Percentiles rank a stretch among this genome's conserved stretches.
Conservation (phyloP, 2,888 invertebrate genomes). For the Rhingia campestris region DNA sequence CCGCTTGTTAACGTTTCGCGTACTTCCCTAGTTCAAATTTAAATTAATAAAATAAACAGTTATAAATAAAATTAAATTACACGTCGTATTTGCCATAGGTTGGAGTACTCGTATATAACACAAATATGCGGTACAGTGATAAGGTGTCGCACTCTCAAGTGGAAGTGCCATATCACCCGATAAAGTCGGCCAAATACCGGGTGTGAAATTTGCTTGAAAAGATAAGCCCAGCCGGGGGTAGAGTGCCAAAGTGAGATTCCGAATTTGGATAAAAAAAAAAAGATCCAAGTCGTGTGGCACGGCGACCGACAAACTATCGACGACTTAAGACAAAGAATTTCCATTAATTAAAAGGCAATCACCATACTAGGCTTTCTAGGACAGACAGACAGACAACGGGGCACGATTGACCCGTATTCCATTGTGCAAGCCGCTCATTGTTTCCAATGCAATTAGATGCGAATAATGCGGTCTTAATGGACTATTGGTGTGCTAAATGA, state of each 20-base stretch:
- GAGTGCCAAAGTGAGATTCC: no score
- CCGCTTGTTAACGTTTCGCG: no score
- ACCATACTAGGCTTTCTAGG: neutral
- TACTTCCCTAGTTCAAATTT: no score
- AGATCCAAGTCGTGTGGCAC: no score
- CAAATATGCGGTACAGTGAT: neutral
- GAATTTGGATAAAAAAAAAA: no score
- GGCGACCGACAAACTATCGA: no score
- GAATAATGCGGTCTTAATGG: slow-evolving; percentile 30
- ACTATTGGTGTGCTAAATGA: neutral
- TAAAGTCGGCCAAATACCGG: neutral
- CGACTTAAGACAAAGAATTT: neutral
- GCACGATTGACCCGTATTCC: slow-evolving; percentile 51
- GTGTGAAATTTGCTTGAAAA: neutral
- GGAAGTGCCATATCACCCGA: slow-evolving; percentile 1
- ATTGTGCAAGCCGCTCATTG: slow-evolving; percentile 5
- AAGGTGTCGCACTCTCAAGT: neutral
- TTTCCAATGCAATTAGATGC: slow-evolving; percentile 35
- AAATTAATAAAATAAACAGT: no score
- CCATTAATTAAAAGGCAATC: slow-evolving; percentile 6
- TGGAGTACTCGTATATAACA: no score
- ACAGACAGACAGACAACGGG: slow-evolving; percentile 16
- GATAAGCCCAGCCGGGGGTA: no score
- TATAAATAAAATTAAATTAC: no score
- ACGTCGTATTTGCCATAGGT: no score